A percentile compares a stretch with the other conserved stretches of the same genome.
phyloP scores from a whole-genome alignment of 2,888 invertebrate genomes.

The Watsonalla cultraria region DNA sequence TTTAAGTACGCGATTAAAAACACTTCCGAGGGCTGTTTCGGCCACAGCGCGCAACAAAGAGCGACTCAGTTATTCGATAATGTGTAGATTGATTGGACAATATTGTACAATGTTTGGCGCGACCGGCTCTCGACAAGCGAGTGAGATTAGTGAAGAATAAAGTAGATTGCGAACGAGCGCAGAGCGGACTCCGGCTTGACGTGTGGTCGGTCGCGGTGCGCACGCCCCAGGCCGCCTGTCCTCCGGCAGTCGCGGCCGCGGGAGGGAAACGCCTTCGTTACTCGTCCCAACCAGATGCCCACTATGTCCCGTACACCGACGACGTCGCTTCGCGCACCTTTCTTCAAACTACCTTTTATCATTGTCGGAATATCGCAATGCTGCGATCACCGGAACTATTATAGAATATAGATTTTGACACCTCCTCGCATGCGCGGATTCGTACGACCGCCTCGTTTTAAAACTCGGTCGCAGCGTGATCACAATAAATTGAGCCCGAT shows the following conservation, averaged over 20 bases:
- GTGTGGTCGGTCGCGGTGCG: constrained; percentile 60
- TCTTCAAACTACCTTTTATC: constrained; percentile 41
- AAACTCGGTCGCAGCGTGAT: constrained; percentile 72
- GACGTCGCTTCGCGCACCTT: constrained; percentile 50
- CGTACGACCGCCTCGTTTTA: constrained; percentile 75
- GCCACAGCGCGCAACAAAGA: constrained; percentile 47
- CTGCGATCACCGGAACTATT: constrained; percentile 66
- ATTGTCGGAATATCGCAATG: constrained; percentile 50
- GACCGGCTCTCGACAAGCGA: constrained; percentile 39
- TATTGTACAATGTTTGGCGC: constrained; percentile 30
- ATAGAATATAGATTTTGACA: constrained; percentile 78
- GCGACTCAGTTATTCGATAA: constrained; percentile 2
- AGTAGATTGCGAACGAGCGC: constrained; percentile 56
- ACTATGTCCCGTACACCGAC: constrained; percentile 46
- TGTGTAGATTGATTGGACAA: constrained; percentile 8
- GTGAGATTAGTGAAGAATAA: constrained; percentile 62
- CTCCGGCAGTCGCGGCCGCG: constrained; percentile 52
- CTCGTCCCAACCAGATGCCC: constrained; percentile 47
- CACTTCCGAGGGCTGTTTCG: constrained; percentile 47
- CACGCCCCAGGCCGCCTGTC: constrained; percentile 62
- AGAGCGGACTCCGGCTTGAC: constrained; percentile 40
- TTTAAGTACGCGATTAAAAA: constrained; percentile 41
- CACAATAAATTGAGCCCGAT: constrained; percentile 65
- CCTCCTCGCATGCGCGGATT: constrained; percentile 77
- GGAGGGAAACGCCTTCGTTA: constrained; percentile 70